These are phyloP conservation scores for Setipinna tenuifilis DNA, from an alignment of 2,797 vertebrate genomes.

Conservation along the genomic window DNA sequence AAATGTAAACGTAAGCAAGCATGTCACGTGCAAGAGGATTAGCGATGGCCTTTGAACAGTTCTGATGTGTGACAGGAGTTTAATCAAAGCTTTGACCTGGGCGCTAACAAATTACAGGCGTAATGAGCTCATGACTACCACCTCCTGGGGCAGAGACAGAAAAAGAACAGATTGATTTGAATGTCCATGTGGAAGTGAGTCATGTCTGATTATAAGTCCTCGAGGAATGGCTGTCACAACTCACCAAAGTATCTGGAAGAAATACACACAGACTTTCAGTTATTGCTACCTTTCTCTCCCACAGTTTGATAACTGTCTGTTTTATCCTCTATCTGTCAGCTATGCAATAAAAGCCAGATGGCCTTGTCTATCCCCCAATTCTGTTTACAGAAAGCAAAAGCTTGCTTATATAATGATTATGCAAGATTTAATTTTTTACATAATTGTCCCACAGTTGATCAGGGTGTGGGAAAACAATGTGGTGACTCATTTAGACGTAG, in stretches of 20 bases:
- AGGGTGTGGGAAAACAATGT: neutral
- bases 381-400: neutral
- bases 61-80: constrained; percentile 27
- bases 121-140: constrained; percentile 22
- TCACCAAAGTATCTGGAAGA: neutral
- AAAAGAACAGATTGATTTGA: neutral
- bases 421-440: constrained; percentile 41
- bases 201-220: neutral
- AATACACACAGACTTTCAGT: neutral
- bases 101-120: constrained; percentile 26
- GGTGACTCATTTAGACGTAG: constrained; percentile 11
- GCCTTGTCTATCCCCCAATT: constrained; percentile 12
- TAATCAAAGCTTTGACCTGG: constrained; percentile 34
- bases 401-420: constrained; percentile 47
- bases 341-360: neutral
- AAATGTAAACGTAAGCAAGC: neutral
- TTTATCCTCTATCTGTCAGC: neutral
- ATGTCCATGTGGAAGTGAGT: neutral
- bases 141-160: constrained; percentile 28
- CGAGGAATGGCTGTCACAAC: neutral
- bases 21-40: constrained; percentile 30
- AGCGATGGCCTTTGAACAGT: constrained; percentile 34
- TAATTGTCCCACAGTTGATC: constrained; percentile 36
- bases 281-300: neutral
- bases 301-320: neutral